These are phyloP conservation scores for Melanocharis versteri DNA, from an alignment of 2,113 vertebrate genomes.

Conservation along the genomic window DNA sequence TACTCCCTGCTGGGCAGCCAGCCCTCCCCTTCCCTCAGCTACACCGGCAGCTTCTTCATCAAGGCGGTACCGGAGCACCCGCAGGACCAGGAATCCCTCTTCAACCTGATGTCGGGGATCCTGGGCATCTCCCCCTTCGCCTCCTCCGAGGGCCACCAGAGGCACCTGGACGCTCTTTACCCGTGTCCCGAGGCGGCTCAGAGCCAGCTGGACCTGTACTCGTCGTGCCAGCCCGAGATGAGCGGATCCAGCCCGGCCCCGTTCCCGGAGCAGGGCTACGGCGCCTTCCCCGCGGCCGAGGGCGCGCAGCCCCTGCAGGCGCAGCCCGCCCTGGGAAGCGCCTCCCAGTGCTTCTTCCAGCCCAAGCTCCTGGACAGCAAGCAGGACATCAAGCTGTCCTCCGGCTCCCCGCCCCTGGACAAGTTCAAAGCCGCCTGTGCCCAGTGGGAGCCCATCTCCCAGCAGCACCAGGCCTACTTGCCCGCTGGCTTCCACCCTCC, in stretches of 20 bases:
- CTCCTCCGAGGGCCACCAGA: slow-evolving; percentile 78
- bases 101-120: slow-evolving; percentile 97
- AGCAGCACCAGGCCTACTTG: slow-evolving; percentile 76
- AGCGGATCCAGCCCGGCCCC: slow-evolving; percentile 64
- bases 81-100: slow-evolving; percentile 91
- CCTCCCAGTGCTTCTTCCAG: slow-evolving; percentile 76
- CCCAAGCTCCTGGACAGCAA: slow-evolving; percentile 78
- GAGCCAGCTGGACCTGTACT: slow-evolving; percentile 74
- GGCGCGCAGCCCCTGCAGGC: slow-evolving; percentile 68
- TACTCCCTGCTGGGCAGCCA: slow-evolving; percentile 82
- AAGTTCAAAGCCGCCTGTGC: slow-evolving; percentile 83
- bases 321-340: slow-evolving; percentile 61
- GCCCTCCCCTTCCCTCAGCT: slow-evolving; percentile 86
- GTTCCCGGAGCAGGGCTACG: slow-evolving; percentile 74
- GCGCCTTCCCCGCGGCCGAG: slow-evolving; percentile 72
- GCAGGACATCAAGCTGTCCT: slow-evolving; percentile 78
- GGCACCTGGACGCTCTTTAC: slow-evolving; percentile 73
- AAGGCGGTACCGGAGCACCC: slow-evolving; percentile 89
- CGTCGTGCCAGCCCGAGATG: slow-evolving; percentile 74
- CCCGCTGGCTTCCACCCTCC: slow-evolving; percentile 73
- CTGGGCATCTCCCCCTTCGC: slow-evolving; percentile 90
- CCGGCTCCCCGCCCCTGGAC: slow-evolving; percentile 81
- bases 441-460: slow-evolving; percentile 84
- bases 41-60: slow-evolving; percentile 97
- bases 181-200: slow-evolving; percentile 57